phyloP scores from a whole-genome alignment of 1,140 invertebrate species.

The Polyergus mexicanus region DNA sequence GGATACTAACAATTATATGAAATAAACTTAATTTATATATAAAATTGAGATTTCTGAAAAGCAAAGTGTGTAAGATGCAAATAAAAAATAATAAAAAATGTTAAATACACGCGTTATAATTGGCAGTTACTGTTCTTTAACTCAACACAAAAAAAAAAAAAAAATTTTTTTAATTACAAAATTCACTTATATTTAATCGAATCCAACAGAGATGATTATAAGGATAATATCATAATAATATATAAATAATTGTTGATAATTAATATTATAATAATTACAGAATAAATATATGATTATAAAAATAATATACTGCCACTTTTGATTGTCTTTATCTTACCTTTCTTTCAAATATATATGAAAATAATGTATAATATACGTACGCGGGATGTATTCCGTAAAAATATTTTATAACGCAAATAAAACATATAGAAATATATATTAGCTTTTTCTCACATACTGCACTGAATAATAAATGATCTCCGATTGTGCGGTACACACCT shows the following conservation, averaged over 20 bases:
- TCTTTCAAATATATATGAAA: conserved; percentile 22
- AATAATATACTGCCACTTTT: conserved; percentile 4
- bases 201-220: no score
- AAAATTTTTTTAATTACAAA: no score
- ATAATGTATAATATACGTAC: neutral
- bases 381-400: neutral
- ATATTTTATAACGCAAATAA: conserved; percentile 8
- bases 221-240: no score
- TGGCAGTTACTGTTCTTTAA: conserved; percentile 49
- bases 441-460: neutral
- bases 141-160: conserved; percentile 13
- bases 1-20: conserved; percentile 9
- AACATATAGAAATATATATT: conserved; percentile 6
- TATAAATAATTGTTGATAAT: neutral
- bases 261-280: no score
- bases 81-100: conserved; percentile 21
- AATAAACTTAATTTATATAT: neutral
- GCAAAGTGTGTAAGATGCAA: neutral
- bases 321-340: conserved; percentile 46
- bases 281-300: neutral
- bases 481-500: neutral
- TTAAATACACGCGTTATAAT: conserved; percentile 9
- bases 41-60: conserved; percentile 7
- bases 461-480: conserved; percentile 5
- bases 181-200: neutral